Evolutionary conservation across 2,888 invertebrate genomes (phyloP).

Genomic region (Drosophila fungiperda): DNA sequence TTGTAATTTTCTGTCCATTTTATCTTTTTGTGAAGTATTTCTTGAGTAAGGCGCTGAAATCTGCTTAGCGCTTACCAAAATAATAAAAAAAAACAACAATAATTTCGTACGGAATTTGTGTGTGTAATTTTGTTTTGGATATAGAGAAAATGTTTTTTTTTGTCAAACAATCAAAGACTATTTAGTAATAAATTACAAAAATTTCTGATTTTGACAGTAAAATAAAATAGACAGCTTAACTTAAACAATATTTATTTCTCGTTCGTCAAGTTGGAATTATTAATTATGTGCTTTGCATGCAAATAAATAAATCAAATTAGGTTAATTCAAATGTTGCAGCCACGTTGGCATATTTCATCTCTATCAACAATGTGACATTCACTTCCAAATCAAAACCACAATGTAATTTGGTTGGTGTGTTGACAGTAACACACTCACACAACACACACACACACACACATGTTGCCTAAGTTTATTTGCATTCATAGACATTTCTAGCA

Average conservation of each 20-base stretch:
- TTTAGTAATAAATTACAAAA: slow-evolving; percentile 41
- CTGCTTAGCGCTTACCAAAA: slow-evolving; percentile 55
- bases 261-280: background rate
- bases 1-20: slow-evolving; percentile 65
- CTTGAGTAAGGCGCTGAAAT: slow-evolving; percentile 43
- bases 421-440: background rate
- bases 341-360: background rate
- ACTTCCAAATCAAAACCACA: background rate
- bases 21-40: slow-evolving; percentile 31
- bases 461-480: background rate
- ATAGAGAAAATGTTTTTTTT: slow-evolving; percentile 46
- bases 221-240: slow-evolving; percentile 1
- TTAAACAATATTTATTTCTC: background rate
- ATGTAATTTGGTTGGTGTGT: background rate
- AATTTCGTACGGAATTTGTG: slow-evolving; percentile 69
- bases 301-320: slow-evolving; percentile 1
- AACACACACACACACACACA: background rate
- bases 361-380: background rate
- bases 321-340: background rate
- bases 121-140: slow-evolving; percentile 64
- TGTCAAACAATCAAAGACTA: slow-evolving; percentile 45
- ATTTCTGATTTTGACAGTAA: slow-evolving; percentile 50
- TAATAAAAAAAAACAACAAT: slow-evolving; percentile 49
- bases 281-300: background rate
- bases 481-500: slow-evolving; percentile 1